phyloP scores from a whole-genome alignment of 2,888 invertebrate genomes.

The Drosophila neoperkinsi region DNA sequence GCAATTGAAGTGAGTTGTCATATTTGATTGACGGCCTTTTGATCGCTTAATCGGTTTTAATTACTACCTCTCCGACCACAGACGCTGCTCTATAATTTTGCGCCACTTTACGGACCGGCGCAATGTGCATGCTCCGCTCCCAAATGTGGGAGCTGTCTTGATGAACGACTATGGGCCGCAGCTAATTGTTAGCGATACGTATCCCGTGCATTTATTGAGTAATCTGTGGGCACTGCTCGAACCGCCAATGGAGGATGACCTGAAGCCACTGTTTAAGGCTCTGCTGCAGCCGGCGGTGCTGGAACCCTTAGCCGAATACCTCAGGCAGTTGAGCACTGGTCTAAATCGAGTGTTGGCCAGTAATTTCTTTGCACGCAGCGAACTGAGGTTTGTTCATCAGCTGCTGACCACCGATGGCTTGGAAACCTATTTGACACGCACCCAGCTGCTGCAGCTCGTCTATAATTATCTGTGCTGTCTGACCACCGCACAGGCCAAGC shows the following conservation, averaged over 20 bases:
- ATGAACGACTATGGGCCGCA: slow-evolving; percentile 80
- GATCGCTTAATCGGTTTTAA: slow-evolving; percentile 37
- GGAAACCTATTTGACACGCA: slow-evolving; percentile 69
- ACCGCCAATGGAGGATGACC: slow-evolving; percentile 48
- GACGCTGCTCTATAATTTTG: slow-evolving; percentile 79
- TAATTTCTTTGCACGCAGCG: slow-evolving; percentile 87
- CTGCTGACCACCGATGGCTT: slow-evolving; percentile 79
- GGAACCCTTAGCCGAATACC: slow-evolving; percentile 75
- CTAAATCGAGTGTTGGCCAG: slow-evolving; percentile 78
- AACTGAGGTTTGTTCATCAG: slow-evolving; percentile 86
- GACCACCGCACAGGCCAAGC: slow-evolving; percentile 87
- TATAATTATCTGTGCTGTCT: slow-evolving; percentile 88
- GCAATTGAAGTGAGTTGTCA: slow-evolving; percentile 74
- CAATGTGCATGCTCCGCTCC: slow-evolving; percentile 80
- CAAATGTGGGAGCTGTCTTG: slow-evolving; percentile 83
- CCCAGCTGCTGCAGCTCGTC: slow-evolving; percentile 84
- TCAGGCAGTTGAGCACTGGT: slow-evolving; percentile 60
- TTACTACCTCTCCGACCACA: slow-evolving; percentile 42
- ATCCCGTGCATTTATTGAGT: slow-evolving; percentile 81
- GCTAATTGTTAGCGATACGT: slow-evolving; percentile 81
- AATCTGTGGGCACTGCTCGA: slow-evolving; percentile 79
- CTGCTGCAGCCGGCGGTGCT: slow-evolving; percentile 73
- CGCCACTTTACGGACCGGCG: slow-evolving; percentile 77
- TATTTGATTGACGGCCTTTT: slow-evolving; percentile 11
- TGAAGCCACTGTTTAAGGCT: slow-evolving; percentile 67